Conservation (phyloP, 2,888 invertebrate species). For the Margaritifera margaritifera region DNA sequence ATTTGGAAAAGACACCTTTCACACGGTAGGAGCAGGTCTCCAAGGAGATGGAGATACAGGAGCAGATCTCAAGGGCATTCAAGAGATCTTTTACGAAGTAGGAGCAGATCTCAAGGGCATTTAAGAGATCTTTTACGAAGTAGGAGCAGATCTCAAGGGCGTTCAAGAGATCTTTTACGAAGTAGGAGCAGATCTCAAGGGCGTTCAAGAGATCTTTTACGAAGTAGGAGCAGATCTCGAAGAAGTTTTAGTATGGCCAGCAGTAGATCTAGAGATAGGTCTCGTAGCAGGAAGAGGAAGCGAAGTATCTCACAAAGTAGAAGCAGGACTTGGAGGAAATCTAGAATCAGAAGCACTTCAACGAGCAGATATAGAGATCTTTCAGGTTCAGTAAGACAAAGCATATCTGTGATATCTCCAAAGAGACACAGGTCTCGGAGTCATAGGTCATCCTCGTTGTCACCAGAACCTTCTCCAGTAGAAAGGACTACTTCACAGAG, state of each 20-base stretch:
- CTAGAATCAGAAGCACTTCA: too few species aligned
- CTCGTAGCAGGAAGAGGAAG: neutral
- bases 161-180: conserved; percentile 8
- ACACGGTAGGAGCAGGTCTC: neutral
- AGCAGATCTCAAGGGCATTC: neutral
- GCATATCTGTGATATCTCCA: neutral
- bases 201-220: conserved; percentile 8
- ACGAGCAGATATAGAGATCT: neutral
- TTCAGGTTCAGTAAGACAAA: conserved; percentile 1
- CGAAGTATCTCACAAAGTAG: too few species aligned
- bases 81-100: conserved; percentile 5
- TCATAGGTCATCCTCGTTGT: too few species aligned
- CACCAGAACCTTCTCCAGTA: too few species aligned
- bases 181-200: neutral
- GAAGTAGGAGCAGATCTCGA: neutral
- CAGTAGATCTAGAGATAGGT: conserved; percentile 11
- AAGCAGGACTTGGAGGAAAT: too few species aligned
- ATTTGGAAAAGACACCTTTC: neutral
- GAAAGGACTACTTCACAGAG: too few species aligned
- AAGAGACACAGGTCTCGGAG: neutral
- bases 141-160: neutral
- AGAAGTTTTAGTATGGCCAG: neutral
- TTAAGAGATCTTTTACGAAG: conserved; percentile 7
- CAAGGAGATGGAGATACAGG: neutral
- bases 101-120: neutral